Evolutionary conservation across 2,888 invertebrate genomes (phyloP), one percentile per base, ranked within the genome.

Genomic region (Sesamia inferens): DNA sequence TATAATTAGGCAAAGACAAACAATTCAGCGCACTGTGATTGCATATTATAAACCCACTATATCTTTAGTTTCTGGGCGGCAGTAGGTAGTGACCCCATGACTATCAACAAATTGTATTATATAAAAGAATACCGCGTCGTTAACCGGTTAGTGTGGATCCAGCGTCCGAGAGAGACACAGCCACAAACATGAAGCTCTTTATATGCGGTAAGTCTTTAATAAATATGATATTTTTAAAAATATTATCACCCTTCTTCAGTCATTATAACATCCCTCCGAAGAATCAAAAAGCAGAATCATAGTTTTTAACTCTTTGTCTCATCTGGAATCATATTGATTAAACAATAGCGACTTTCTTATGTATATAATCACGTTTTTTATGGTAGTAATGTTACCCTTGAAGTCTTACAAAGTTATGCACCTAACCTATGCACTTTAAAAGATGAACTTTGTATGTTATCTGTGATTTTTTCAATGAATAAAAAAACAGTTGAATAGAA

Each of bases 61-160:
- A 42, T 19, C 16, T 78, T 68, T 74, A 76, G 68, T 81, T 76
- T 75, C n/a, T 48, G 72, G 31, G 5, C 64, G 69, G 62, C 65
- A 70, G 71, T 68, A 59, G 48, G 55, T 14, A 72, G 71, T 75
- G 65, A 76, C 79, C 78, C 71, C 62, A 54, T 75, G 79, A 73
- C 71, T 78, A 31, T 78, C 80, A 79, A 78, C 81, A 74, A 72
- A 67, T 73, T 58, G 65, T 74, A 71, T 81, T 85, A 86, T 83
- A 80, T 90, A 88, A 86, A 86, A 88, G 83, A 83, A 76, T 78
- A 74, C 73, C 73, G 64, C 76, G 65, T 66, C 59, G 57, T 47
- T 65, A 87, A 90, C 87, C 87, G 85, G 90, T 90, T 88, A 91
- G 91, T 93, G 84, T 83, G 57, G 71, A 79, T 81, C 84, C 79